Evolutionary conservation across 2,113 vertebrate genomes (phyloP), one percentile per base, ranked within the genome.

Genomic region (Neodontobutis hainanensis): DNA sequence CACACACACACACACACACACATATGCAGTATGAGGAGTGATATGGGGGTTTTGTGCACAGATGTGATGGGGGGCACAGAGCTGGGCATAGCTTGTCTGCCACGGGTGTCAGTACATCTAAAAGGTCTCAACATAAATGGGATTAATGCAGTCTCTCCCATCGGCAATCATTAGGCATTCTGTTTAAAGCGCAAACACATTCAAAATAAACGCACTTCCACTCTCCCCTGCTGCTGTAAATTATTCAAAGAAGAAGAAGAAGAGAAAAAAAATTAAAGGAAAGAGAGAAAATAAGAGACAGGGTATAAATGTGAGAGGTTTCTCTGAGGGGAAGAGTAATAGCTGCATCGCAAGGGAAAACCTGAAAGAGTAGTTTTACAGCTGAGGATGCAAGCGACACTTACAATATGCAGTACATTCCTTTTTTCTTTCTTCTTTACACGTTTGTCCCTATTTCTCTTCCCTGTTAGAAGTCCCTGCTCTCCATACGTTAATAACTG

Each of bases 131-230:
- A 88, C 86, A 91, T 90, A 91, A 92, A 91, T 88, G 84, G 88
- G 90, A 93, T 93, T 92, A 93, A 92, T 91, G 86, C 88, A 87
- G 84, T 87, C 88, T 87, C 82, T 84, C 90, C 92, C 89, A 79
- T 90, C 83, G 91, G 92, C 90, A 78, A 90, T 92, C 91, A 92
- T 93, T 92, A 92, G 73, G 77, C 84, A 92, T 92, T 93, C 91
- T 90, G 90, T 92, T 93, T 93, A 91, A 92, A 92, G 85, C 81
- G 62, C 75, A 89, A 90, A 87, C 87, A 87, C 85, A 90, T 87
- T 91, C 87, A 89, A 92, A 93, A 92, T 90, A 92, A 89, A 87
- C 68, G 86, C 80, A 91, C 85, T 92, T 85, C 88, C 87, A 85
- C 80, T 88, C 75, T 84, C 84, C 89, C 75, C 81, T 79, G 89